phyloP scores from a whole-genome alignment of 2,113 vertebrate genomes.

The Romanogobio albipinnatus region DNA sequence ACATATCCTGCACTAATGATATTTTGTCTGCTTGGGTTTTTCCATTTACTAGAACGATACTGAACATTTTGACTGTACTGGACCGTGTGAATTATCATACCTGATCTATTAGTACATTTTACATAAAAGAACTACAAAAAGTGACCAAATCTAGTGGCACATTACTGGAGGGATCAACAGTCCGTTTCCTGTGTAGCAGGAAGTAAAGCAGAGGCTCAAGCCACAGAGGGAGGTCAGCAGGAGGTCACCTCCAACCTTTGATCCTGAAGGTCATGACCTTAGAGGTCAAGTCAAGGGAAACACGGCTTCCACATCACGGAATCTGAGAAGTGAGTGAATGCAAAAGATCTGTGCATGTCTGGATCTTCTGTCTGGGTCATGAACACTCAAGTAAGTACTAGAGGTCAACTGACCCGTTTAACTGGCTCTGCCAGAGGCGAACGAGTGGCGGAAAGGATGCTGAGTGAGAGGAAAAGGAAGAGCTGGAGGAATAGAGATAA shows the following conservation, averaged over 20 bases:
- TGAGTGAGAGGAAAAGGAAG: slow-evolving; percentile 55
- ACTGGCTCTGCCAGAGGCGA: slow-evolving; percentile 43
- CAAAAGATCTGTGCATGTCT: background rate
- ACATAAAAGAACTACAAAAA: slow-evolving; percentile 26
- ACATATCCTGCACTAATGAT: slow-evolving; percentile 62
- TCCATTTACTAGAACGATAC: slow-evolving; percentile 25
- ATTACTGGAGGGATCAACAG: slow-evolving; percentile 9
- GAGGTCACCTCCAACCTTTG: slow-evolving; percentile 12
- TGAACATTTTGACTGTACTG: background rate
- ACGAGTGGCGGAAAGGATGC: slow-evolving; percentile 19
- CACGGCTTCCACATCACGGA: background rate
- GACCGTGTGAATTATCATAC: background rate
- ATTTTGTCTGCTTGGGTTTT: slow-evolving; percentile 60
- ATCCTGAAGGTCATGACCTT: slow-evolving; percentile 21
- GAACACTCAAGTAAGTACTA: background rate
- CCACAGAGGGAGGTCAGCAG: slow-evolving; percentile 38
- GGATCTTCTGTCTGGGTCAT: slow-evolving; percentile 3
- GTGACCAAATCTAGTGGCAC: slow-evolving; percentile 21
- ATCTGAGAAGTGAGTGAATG: background rate
- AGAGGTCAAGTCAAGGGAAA: slow-evolving; percentile 14
- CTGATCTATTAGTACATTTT: background rate
- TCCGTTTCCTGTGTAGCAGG: slow-evolving; percentile 54
- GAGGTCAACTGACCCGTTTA: slow-evolving; percentile 4
- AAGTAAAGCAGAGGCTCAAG: slow-evolving; percentile 42
- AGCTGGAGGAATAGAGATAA: slow-evolving; percentile 43